Percentiles rank a stretch among this genome's conserved stretches.
phyloP scores from a whole-genome alignment of 2,797 vertebrate genomes.

The Pipistrellus pipistrellus region DNA sequence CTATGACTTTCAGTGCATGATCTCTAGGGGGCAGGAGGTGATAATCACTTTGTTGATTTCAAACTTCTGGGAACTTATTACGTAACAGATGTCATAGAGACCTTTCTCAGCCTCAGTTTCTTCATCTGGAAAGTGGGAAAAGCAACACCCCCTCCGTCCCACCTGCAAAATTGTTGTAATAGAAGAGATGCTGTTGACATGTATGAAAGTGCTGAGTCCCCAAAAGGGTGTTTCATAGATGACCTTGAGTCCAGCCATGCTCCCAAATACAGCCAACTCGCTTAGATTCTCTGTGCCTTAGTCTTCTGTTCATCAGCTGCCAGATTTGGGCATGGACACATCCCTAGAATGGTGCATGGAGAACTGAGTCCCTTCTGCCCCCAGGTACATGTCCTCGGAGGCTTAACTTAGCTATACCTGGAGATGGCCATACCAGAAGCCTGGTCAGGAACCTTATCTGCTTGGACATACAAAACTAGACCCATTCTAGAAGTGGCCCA shows the following conservation, averaged over 20 bases:
- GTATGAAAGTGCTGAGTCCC: background rate
- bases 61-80: background rate
- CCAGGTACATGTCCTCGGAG: background rate
- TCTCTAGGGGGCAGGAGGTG: background rate
- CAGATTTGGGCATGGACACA: background rate
- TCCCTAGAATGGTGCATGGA: background rate
- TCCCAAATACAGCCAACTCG: background rate
- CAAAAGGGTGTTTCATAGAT: fast-evolving
- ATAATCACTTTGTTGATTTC: background rate
- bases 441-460: background rate
- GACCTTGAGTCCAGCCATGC: background rate
- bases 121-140: background rate
- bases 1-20: background rate
- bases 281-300: background rate
- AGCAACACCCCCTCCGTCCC: background rate
- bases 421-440: background rate
- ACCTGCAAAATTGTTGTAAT: background rate
- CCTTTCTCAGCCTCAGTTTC: background rate
- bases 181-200: background rate
- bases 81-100: background rate
- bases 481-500: background rate
- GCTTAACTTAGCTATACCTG: background rate
- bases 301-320: background rate
- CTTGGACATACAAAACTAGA: background rate
- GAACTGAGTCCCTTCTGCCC: background rate